Percentiles rank a stretch among this genome's conserved stretches.
Evolutionary conservation across 2,113 vertebrate species (phyloP).

Genomic region (Poeciliopsis retropinna): DNA sequence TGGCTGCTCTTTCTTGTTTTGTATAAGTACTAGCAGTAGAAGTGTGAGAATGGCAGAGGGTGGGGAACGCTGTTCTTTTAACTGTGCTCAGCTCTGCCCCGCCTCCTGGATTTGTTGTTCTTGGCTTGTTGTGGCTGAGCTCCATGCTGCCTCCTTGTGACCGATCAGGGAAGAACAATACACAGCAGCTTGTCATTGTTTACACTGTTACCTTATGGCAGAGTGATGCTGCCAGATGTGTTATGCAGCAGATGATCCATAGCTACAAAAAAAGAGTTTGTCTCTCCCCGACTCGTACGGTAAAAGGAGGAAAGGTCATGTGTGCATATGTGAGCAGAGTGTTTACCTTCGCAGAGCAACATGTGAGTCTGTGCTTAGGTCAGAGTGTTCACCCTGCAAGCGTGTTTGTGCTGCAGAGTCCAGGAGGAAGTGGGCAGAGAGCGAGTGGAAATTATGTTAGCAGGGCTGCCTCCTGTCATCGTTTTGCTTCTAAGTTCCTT

Average conservation of each 20-base stretch:
- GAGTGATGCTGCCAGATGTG: slow-evolving; percentile 37
- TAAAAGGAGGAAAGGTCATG: slow-evolving; percentile 2
- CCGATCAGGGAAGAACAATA: slow-evolving; percentile 25
- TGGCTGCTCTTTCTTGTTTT: slow-evolving; percentile 66
- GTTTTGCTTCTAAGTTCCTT: slow-evolving; percentile 16
- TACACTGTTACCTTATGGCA: slow-evolving; percentile 26
- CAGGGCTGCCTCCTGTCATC: slow-evolving; percentile 35
- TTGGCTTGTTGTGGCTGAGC: slow-evolving; percentile 54
- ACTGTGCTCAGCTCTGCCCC: slow-evolving; percentile 61
- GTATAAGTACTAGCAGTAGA: slow-evolving; percentile 57
- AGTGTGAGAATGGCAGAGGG: slow-evolving; percentile 47
- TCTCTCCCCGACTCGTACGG: background rate
- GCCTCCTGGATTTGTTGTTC: slow-evolving; percentile 73
- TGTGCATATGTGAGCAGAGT: too few species aligned
- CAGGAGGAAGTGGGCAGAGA: slow-evolving; percentile 7
- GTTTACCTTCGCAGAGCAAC: background rate
- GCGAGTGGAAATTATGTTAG: slow-evolving; percentile 40
- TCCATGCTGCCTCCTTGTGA: slow-evolving; percentile 71
- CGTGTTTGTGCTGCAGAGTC: background rate
- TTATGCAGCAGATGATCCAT: slow-evolving; percentile 35
- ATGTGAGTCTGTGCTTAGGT: slow-evolving; percentile 17
- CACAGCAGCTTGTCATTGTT: slow-evolving; percentile 45
- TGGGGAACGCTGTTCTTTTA: slow-evolving; percentile 68
- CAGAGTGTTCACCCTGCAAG: slow-evolving; percentile 24
- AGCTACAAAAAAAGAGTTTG: background rate